A percentile compares a stretch with the other conserved stretches of the same genome.
These are phyloP conservation scores for Xerus rutilus DNA, from an alignment of 2,797 vertebrate species.

Conservation along the genomic window DNA sequence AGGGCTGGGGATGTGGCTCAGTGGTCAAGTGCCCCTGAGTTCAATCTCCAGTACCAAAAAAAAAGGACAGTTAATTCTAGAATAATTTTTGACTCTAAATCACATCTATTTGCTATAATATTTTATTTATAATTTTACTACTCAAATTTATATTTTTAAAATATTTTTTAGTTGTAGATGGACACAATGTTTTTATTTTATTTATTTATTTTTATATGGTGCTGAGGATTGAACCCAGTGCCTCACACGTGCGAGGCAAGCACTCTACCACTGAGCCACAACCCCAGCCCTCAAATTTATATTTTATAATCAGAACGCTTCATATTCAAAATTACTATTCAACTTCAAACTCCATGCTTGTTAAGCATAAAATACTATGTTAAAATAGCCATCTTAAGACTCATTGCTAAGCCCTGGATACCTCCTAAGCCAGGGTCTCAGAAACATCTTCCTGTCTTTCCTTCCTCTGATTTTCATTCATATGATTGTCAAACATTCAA, in stretches of 20 bases:
- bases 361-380: neutral
- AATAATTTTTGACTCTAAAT: neutral
- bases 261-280: too few relatives aligned
- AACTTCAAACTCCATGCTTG: slow-evolving; percentile 32
- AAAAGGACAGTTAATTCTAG: neutral
- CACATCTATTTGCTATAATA: neutral
- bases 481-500: neutral
- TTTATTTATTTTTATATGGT: too few relatives aligned
- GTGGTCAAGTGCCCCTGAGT: too few relatives aligned
- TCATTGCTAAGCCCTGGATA: neutral
- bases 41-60: too few relatives aligned
- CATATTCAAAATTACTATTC: slow-evolving; percentile 28
- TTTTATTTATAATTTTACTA: slow-evolving; percentile 51
- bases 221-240: too few relatives aligned
- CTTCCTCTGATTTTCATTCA: neutral
- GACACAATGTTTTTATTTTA: too few relatives aligned
- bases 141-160: neutral
- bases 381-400: neutral
- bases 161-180: too few relatives aligned
- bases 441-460: neutral
- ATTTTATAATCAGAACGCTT: slow-evolving; percentile 56
- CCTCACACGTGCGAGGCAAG: too few relatives aligned
- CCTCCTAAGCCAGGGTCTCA: neutral
- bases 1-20: too few relatives aligned
- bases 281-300: neutral